phyloP scores from a whole-genome alignment of 2,113 vertebrate species.

The Genyomyrus donnyi region DNA sequence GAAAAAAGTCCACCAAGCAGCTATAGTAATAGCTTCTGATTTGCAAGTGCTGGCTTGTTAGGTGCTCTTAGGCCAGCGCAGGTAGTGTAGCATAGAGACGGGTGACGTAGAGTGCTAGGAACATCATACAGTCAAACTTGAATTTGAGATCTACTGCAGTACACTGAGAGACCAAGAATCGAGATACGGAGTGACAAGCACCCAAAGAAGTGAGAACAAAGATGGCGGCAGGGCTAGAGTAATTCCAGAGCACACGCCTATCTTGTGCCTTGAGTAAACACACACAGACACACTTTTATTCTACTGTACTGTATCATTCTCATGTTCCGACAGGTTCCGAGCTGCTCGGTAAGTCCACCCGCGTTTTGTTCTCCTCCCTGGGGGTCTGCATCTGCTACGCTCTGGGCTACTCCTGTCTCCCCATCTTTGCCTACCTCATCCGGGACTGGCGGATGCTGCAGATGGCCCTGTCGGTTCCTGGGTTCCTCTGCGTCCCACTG shows the following conservation, averaged over 20 bases:
- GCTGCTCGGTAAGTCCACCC: slow-evolving; percentile 22
- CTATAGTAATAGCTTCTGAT: neutral
- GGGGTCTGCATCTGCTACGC: slow-evolving; percentile 26
- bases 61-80: neutral
- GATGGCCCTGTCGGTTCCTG: slow-evolving; percentile 14
- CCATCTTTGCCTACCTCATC: slow-evolving; percentile 31
- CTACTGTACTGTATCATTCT: neutral
- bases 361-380: slow-evolving; percentile 18
- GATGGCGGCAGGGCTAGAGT: neutral
- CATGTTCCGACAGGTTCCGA: slow-evolving; percentile 25
- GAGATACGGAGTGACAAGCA: neutral
- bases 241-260: neutral
- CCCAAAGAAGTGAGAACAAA: neutral
- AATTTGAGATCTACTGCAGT: neutral
- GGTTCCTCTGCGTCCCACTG: slow-evolving; percentile 31
- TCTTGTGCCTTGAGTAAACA: neutral
- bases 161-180: neutral
- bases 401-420: slow-evolving; percentile 28
- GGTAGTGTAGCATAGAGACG: neutral
- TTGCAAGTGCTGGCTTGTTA: neutral
- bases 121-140: neutral
- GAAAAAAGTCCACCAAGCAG: neutral
- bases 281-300: neutral
- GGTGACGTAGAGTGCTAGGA: neutral
- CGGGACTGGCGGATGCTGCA: slow-evolving; percentile 31